Percentiles rank a stretch among this genome's conserved stretches.
Conservation (phyloP, 2,797 vertebrate species). For the Neoniphon sammara region DNA sequence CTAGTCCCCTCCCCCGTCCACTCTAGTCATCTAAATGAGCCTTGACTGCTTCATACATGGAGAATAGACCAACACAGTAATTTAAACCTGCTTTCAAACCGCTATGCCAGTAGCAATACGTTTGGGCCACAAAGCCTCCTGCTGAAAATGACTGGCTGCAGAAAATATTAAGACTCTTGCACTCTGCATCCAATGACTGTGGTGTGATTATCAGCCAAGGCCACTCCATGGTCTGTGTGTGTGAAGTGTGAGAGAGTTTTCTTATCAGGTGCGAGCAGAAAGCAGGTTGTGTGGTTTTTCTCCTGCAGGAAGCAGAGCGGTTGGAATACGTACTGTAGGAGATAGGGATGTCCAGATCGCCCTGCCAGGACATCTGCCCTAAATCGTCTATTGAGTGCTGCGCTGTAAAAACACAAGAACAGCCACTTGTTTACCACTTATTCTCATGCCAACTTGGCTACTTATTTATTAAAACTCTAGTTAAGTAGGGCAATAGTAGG, state of each 20-base stretch:
- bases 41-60: neutral
- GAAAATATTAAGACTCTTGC: conserved; percentile 20
- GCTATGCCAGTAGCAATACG: conserved; percentile 18
- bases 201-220: conserved; percentile 33
- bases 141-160: neutral
- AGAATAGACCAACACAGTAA: conserved; percentile 15
- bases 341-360: conserved; percentile 80
- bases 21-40: conserved; percentile 11
- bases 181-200: conserved; percentile 3
- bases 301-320: conserved; percentile 9
- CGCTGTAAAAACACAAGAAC: conserved; percentile 75
- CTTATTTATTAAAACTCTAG: conserved; percentile 33
- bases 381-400: conserved; percentile 84
- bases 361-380: conserved; percentile 81
- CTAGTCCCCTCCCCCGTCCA: conserved; percentile 1
- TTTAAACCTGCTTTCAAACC: conserved; percentile 26
- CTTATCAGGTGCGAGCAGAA: conserved; percentile 60
- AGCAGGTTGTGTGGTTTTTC: conserved; percentile 30
- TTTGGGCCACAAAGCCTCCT: conserved; percentile 3
- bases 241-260: conserved; percentile 34
- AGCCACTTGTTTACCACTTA: conserved; percentile 52
- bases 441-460: conserved; percentile 14
- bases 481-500: conserved; percentile 39
- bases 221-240: conserved; percentile 19
- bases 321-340: conserved; percentile 79